Percentiles rank a stretch among this genome's conserved stretches.
Conservation (phyloP, 2,797 vertebrate genomes). For the Sciurus carolinensis region DNA sequence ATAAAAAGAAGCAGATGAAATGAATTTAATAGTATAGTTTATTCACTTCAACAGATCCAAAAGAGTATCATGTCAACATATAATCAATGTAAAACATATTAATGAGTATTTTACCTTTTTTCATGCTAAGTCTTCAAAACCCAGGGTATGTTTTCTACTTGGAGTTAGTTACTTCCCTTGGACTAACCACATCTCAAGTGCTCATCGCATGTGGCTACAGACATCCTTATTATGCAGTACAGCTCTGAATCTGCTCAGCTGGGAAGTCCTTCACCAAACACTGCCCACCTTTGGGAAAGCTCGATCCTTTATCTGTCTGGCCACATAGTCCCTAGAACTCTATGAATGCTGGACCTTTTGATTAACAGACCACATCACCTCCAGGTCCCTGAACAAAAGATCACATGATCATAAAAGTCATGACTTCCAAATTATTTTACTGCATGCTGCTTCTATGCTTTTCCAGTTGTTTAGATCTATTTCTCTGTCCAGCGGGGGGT, state of each 20-base stretch:
- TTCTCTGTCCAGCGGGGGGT: background rate
- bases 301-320: background rate
- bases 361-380: background rate
- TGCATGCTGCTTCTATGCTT: background rate
- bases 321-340: background rate
- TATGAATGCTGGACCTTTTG: background rate
- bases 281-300: background rate
- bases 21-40: background rate
- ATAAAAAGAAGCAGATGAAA: background rate
- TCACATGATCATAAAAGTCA: background rate
- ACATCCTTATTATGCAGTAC: background rate
- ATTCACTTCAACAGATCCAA: background rate
- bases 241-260: background rate
- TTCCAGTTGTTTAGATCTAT: background rate
- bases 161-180: background rate
- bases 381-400: background rate
- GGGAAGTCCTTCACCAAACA: background rate
- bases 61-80: background rate
- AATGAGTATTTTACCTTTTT: background rate
- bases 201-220: background rate
- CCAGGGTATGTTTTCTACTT: background rate
- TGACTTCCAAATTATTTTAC: background rate
- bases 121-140: background rate
- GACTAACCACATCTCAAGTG: background rate
- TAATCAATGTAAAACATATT: conserved; percentile 19